Evolutionary conservation across 92 coral and sea anemone species (phyloP), one percentile per base, ranked within the genome.

Genomic region (Porites evermanni): DNA sequence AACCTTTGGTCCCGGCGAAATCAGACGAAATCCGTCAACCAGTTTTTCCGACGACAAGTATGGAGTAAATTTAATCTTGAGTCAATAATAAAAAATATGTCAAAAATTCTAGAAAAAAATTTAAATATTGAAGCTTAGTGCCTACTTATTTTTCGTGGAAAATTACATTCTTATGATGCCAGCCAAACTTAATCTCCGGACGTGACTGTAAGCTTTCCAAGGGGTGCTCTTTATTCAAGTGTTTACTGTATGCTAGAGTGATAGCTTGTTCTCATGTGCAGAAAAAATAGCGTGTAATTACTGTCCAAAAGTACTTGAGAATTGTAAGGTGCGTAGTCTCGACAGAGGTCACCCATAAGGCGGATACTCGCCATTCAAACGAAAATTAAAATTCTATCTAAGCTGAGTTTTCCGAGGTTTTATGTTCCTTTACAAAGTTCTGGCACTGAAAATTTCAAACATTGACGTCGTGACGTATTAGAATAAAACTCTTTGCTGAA

Each of bases 1-100:
- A 69, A 69, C 76, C 85, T 68, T 81, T 81, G 77, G 52, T 64
- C 77, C 54, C 17, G 7, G 47, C 54, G 67, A 72, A 81, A 70
- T 70, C 32, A 47, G 67, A n/a, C 4, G 26, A 26, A 14, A 24
- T 70, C 19, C 67, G 7, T 17, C 77, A 70, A 56, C 19, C 38
- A n/a, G 4, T 60, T 32, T 70, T 59, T 60, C 52, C 75, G 77
- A 80, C 67, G 74, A 26, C 67, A 71, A 68, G 24, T 16, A 81
- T 70, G 86, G 71, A 47, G 21, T 81, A 44, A 58, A 81, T 81
- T 52, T 54, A 16, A 74, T 53, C 64, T 74, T 74, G 58, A 8
- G 11, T 47, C 77, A 72, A 52, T 72, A 72, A 56, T 8, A 59
- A 5, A 11, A 78, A 78, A 78, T 47, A 78, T 78, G 75, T 71